Evolutionary conservation across 1,140 invertebrate species (phyloP), one percentile per base, ranked within the genome.

Genomic region (Zaprionus africanus): DNA sequence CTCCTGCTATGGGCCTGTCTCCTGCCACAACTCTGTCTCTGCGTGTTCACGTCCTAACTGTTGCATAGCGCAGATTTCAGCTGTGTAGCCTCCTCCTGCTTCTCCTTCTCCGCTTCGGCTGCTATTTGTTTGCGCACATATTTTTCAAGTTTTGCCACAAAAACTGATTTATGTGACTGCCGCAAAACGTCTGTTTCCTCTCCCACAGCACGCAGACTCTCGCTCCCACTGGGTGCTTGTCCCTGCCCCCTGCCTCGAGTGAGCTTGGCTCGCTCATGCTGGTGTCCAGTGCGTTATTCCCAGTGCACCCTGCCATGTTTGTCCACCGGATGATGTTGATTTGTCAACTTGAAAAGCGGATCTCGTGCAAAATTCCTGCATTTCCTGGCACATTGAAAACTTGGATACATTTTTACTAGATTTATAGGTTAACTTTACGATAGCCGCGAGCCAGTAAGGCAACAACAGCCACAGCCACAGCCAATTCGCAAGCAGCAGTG

Each of bases 271-370:
- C 36, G 13, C 26, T 4, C n/a, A 5, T 4, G n/a, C 34, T 51
- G 38, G 12, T 57, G 64, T 49, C 54, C 54, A 66, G 54, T 46
- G 38, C 54, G 64, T 66, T 57, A 57, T 66, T 38, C 26, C 36
- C 65, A 62, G 58, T 62, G 9, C 28, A 49, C 22, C 49, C 36
- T 58, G n/a, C 60, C 60, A 64, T 84, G 81, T 85, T 84, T 85
- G 78, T 80, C 70, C 78, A 68, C 82, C 82, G 82, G 82, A 86
- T 86, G 82, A 83, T 83, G 85, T 87, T 88, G 85, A 88, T 88
- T 81, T 88, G 85, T 88, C 85, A 88, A 88, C 83, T 87, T 88
- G 81, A 87, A 87, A 88, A 83, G 78, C 83, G 85, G 73, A 88
- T 88, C 85, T 83, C 53, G 68, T 79, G 76, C 67, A 61, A 84